Base-by-base conservation (phyloP, 2,888 invertebrate genomes). In the Lumbricus terrestris region DNA sequence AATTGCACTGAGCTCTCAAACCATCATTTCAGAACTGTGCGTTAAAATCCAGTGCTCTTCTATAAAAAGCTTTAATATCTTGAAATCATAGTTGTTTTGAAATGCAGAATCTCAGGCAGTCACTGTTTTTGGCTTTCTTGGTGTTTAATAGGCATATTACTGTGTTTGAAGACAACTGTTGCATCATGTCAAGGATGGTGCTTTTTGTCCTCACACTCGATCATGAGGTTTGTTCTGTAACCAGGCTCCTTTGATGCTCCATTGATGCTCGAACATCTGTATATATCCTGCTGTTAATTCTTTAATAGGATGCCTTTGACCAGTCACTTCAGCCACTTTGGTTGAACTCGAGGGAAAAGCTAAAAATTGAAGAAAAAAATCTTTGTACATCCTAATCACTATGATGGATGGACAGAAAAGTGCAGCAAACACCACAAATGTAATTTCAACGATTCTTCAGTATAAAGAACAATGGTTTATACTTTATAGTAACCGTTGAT, bases 291-390 rank as follows among this genome's bases (percentile, higher is more conserved):
- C 1, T 69, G 69, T n/a, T n/a, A n/a, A 69, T 69, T 69, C n/a
- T n/a, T n/a, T n/a, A 69, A 69, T n/a, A 69, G n/a, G 23, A 47
- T 47, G 23, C 34, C 83, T 83, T 34, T 18, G 83, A n/a, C n/a
- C n/a, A n/a, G 34, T 85, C 85, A 85, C 85, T 85, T 85, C n/a
- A 85, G 37, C 85, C 85, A 85, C 23, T 85, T 85, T 15, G 85
- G 85, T 85, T 33, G 85, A 85, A 34, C 35, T 37, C 85, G 85
- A 85, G 85, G 85, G 35, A 35, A 85, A 35, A 35, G 85, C 85
- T 85, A 37, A 34, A 37, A 37, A 85, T 29, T 20, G 1, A 35
- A 85, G 6, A 35, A 35, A 35, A 82, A n/a, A 34, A 83, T 83
- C 33, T 83, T 16, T 33, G 34, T 35, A 85, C 18, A 35, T 34